Conservation (phyloP, 2,888 invertebrate species). For the Pimpla rufipes region DNA sequence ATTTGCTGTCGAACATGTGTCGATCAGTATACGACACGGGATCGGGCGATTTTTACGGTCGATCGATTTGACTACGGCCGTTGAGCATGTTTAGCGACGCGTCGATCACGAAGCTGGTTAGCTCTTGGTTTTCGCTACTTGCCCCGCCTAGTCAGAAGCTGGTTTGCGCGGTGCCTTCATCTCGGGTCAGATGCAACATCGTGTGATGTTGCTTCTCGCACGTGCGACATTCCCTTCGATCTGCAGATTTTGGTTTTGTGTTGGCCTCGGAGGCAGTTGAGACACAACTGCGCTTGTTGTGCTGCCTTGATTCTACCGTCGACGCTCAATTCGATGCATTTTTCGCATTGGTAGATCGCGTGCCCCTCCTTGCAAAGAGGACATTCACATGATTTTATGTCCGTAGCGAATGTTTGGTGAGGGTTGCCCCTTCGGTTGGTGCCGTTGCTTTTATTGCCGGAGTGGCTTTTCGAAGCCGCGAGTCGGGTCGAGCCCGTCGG, state of each 20-base stretch:
- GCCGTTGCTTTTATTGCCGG: background rate
- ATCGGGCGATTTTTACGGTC: background rate
- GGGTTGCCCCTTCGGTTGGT: background rate
- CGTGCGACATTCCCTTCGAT: constrained; percentile 21
- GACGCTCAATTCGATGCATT: constrained; percentile 12
- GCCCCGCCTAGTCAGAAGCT: background rate
- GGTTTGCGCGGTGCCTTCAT: background rate
- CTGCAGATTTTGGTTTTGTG: constrained; percentile 14
- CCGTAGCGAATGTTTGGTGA: background rate
- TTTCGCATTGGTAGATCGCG: background rate
- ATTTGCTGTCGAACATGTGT: constrained; percentile 44
- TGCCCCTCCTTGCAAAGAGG: background rate
- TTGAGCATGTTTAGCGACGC: constrained; percentile 9
- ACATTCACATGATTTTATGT: background rate
- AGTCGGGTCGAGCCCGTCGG: background rate
- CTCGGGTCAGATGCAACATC: constrained; percentile 11
- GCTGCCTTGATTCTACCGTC: constrained; percentile 43
- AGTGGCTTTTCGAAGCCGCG: background rate
- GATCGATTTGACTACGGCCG: background rate
- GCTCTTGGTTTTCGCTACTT: background rate
- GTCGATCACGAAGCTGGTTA: constrained; percentile 24
- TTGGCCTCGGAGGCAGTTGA: constrained; percentile 34
- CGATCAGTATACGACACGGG: constrained; percentile 46
- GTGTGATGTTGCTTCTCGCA: constrained; percentile 53
- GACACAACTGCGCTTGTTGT: constrained; percentile 29